These are phyloP conservation scores for Hippasteria phrygiana DNA, from an alignment of 53 echinoderm and acorn worm genomes.

Conservation along the genomic window DNA sequence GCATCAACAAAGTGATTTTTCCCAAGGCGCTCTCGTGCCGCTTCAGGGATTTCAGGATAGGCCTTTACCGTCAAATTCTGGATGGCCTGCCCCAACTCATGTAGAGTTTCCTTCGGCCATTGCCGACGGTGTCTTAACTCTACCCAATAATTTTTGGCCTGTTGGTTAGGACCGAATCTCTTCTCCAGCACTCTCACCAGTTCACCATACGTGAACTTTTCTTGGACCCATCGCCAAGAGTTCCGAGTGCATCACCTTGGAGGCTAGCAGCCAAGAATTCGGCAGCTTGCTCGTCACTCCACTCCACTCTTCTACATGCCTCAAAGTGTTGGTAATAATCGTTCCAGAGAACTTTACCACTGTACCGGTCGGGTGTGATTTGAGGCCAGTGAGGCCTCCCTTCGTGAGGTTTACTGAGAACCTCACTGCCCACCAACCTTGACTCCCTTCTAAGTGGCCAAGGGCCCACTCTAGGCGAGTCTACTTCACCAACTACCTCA, in stretches of 20 bases:
- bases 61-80: too few species aligned
- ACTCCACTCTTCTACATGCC: slow-evolving; percentile 17
- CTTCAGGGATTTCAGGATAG: too few species aligned
- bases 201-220: slow-evolving; percentile 5
- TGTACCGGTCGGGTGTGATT: slow-evolving; percentile 8
- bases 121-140: slow-evolving; percentile 21
- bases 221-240: slow-evolving; percentile 23
- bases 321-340: too few species aligned
- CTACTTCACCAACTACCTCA: too few species aligned
- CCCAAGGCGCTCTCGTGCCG: too few species aligned
- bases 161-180: slow-evolving; percentile 24
- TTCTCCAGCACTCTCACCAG: not conserved
- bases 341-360: too few species aligned
- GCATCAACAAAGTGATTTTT: too few species aligned
- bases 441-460: too few species aligned
- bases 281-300: slow-evolving; percentile 32
- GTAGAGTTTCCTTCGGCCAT: too few species aligned
- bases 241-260: slow-evolving; percentile 29
- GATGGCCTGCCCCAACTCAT: too few species aligned
- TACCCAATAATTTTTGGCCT: slow-evolving; percentile 18
- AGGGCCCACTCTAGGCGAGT: too few species aligned
- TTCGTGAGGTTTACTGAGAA: not conserved
- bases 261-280: slow-evolving; percentile 18
- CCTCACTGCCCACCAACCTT: too few species aligned
- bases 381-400: not conserved